Evolutionary conservation across 2,888 invertebrate genomes (phyloP).

Genomic region (Platycheirus albimanus): DNA sequence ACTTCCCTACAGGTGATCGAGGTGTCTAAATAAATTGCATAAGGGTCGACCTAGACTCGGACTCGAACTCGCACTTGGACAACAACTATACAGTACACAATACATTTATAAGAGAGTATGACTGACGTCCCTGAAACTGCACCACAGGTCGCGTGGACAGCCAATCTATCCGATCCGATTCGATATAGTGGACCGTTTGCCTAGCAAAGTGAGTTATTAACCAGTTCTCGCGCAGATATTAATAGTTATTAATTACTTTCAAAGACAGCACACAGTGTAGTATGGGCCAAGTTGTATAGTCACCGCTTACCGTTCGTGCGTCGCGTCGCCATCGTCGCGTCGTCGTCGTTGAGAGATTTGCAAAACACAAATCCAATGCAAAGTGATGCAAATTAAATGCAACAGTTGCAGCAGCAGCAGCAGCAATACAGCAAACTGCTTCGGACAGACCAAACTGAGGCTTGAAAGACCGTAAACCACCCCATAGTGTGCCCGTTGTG

Average conservation of each 20-base stretch:
- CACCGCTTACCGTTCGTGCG: too few relatives aligned
- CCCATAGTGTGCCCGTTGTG: constrained; percentile 65
- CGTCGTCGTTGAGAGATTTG: constrained; percentile 1
- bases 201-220: constrained; percentile 71
- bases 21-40: constrained; percentile 73
- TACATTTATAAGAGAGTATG: too few relatives aligned
- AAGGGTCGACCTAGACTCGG: constrained; percentile 63
- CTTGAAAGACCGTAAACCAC: constrained; percentile 39
- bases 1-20: constrained; percentile 72
- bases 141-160: constrained; percentile 19
- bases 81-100: too few relatives aligned
- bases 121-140: constrained; percentile 54
- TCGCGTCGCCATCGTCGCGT: constrained; percentile 69
- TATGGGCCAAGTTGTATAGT: too few relatives aligned
- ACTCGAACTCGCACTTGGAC: too few relatives aligned
- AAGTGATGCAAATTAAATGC: constrained; percentile 74
- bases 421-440: constrained; percentile 34
- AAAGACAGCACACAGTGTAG: too few relatives aligned
- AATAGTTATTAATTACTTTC: constrained; percentile 73
- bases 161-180: constrained; percentile 12
- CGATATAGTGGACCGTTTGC: constrained; percentile 10
- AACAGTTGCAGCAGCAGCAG: constrained; percentile 57
- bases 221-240: constrained; percentile 69
- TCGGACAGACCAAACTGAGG: neutral
- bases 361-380: constrained; percentile 60